These are phyloP conservation scores for Crypturellus undulatus DNA, from an alignment of 2,113 vertebrate genomes.

Conservation along the genomic window DNA sequence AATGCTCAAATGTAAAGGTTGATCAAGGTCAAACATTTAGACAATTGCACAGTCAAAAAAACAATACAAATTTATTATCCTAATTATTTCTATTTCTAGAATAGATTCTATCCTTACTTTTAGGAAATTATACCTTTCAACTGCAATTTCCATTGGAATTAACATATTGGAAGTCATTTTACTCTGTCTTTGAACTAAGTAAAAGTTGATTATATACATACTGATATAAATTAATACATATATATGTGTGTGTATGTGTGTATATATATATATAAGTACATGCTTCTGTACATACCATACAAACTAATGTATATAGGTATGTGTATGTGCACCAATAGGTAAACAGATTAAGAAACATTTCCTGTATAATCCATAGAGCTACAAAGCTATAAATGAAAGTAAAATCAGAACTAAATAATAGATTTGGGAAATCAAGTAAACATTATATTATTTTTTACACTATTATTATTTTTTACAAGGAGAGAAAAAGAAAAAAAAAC, in stretches of 20 bases:
- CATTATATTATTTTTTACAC: background rate
- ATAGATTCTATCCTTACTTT: background rate
- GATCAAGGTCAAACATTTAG: background rate
- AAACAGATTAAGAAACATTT: background rate
- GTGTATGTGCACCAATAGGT: background rate
- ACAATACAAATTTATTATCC: background rate
- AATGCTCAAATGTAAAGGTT: background rate
- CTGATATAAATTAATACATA: background rate
- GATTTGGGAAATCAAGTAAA: background rate
- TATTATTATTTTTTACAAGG: background rate
- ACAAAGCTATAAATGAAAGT: background rate
- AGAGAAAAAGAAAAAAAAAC: rapidly evolving
- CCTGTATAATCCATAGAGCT: background rate
- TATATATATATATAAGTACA: background rate
- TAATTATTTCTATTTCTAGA: background rate
- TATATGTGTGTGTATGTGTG: no score
- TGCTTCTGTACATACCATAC: background rate
- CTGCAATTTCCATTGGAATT: background rate
- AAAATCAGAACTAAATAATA: background rate
- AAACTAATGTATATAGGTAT: background rate
- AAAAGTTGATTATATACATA: background rate
- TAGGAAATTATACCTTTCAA: background rate
- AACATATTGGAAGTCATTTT: background rate
- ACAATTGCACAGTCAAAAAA: background rate
- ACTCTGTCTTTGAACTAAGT: background rate